These are phyloP conservation scores for Vulpes ferrilata DNA, from an alignment of 2,113 vertebrate genomes.

Conservation along the genomic window DNA sequence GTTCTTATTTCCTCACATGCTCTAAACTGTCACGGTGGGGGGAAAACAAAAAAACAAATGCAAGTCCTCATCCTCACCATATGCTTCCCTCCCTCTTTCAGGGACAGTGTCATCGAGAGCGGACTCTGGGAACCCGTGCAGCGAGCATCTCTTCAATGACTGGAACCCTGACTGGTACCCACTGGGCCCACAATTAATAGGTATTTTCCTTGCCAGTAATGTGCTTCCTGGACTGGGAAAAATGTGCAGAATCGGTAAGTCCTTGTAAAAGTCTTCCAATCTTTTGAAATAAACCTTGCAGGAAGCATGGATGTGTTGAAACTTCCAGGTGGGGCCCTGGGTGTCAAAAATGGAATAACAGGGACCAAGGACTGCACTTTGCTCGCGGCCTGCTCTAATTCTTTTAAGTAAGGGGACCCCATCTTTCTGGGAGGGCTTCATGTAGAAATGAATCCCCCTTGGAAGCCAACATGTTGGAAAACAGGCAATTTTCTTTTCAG, in stretches of 20 bases:
- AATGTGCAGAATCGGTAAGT: background rate
- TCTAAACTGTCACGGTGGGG: background rate
- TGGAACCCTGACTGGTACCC: background rate
- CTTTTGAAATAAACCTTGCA: background rate
- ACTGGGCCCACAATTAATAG: background rate
- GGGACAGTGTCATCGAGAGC: background rate
- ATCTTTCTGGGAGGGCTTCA: background rate
- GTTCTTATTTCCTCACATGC: background rate
- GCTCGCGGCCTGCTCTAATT: background rate
- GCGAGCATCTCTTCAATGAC: background rate
- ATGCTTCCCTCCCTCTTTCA: background rate
- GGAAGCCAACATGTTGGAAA: conserved; percentile 20
- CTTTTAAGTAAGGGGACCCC: background rate
- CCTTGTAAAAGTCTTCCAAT: background rate
- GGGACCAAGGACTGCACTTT: background rate
- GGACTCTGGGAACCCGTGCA: accelerated
- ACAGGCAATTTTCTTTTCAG: background rate
- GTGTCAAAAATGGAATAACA: background rate
- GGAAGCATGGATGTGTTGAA: background rate
- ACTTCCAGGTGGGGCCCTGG: background rate
- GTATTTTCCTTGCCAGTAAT: background rate
- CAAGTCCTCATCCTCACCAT: background rate
- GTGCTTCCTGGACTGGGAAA: background rate
- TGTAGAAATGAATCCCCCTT: background rate
- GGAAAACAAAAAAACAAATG: background rate